A percentile compares a stretch with the other conserved stretches of the same genome.
phyloP scores from a whole-genome alignment of 2,113 vertebrate genomes.

The Hucho hucho region DNA sequence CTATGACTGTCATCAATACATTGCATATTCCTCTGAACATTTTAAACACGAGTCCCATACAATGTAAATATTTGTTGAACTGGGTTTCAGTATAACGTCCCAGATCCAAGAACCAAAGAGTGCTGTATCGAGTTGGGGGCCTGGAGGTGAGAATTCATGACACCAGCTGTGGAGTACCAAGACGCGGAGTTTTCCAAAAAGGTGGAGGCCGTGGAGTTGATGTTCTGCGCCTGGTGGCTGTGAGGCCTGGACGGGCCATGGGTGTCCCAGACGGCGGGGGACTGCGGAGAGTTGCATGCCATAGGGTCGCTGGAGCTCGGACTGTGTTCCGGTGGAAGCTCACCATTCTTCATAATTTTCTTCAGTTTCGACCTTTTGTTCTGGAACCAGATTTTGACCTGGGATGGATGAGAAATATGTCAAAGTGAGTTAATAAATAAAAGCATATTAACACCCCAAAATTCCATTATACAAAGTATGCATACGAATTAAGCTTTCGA shows the following conservation, averaged over 20 bases:
- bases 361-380: constrained; percentile 99
- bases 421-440: background rate
- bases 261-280: constrained; percentile 98
- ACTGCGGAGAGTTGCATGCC: constrained; percentile 98
- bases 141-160: constrained; percentile 89
- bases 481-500: background rate
- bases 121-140: constrained; percentile 91
- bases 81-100: constrained; percentile 93
- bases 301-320: constrained; percentile 99
- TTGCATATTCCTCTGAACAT: constrained; percentile 87
- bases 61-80: constrained; percentile 54
- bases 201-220: constrained; percentile 86
- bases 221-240: constrained; percentile 83
- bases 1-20: constrained; percentile 86
- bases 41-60: constrained; percentile 87
- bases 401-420: background rate
- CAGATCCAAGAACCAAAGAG: constrained; percentile 91
- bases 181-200: constrained; percentile 91
- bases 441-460: background rate
- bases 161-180: constrained; percentile 85
- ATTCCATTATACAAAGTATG: background rate
- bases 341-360: constrained; percentile 99
- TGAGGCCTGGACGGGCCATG: constrained; percentile 85
- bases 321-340: constrained; percentile 96
- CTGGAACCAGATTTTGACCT: constrained; percentile 99